Evolutionary conservation across 2,888 invertebrate species (phyloP).

Genomic region (Leptopterna dolabrata): DNA sequence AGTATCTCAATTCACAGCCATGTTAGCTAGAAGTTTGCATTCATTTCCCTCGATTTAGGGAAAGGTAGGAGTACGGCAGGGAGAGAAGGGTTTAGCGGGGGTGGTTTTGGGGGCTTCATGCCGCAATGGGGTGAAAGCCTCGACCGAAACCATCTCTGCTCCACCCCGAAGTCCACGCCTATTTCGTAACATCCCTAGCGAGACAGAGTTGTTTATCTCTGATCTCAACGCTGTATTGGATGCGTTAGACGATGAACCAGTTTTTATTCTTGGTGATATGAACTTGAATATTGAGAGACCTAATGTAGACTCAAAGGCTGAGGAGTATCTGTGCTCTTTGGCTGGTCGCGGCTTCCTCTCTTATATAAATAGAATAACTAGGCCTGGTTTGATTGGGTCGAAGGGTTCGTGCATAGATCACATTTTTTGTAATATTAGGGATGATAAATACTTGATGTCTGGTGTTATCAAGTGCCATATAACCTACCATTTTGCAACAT

Average conservation of each 20-base stretch:
- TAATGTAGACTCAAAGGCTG: not conserved
- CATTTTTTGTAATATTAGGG: not conserved
- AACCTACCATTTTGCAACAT: not conserved
- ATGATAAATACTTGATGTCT: not conserved
- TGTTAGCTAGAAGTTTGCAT: too few species aligned
- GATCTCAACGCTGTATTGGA: not conserved
- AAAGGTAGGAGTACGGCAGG: too few species aligned
- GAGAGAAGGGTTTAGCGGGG: too few species aligned
- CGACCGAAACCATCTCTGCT: too few species aligned
- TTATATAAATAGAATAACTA: not conserved
- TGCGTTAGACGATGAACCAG: not conserved
- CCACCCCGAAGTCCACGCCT: too few species aligned
- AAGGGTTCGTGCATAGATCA: not conserved
- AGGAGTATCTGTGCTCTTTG: not conserved
- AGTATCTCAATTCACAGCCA: too few species aligned
- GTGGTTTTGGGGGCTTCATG: too few species aligned
- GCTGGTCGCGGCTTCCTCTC: not conserved
- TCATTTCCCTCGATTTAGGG: too few species aligned
- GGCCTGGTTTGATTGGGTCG: not conserved
- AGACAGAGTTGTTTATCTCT: not conserved
- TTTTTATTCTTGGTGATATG: not conserved
- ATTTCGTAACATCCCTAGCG: too few species aligned
- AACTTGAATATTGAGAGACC: not conserved
- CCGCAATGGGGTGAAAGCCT: too few species aligned
- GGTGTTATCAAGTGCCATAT: not conserved